phyloP scores from a whole-genome alignment of 2,888 invertebrate species.

The Allophyes oxyacanthae region DNA sequence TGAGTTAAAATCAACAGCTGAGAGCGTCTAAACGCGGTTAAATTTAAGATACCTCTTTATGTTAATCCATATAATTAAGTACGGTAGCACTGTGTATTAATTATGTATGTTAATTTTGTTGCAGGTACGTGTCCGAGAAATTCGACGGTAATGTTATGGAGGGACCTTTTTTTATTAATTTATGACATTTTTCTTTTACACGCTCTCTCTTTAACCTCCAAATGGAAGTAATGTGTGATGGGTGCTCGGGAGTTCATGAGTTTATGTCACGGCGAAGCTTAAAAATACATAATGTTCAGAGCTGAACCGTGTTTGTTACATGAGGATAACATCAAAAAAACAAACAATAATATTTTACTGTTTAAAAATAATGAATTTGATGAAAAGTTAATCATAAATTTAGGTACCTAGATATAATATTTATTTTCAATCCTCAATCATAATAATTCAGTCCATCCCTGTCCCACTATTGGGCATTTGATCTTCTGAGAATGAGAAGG shows the following conservation, averaged over 20 bases:
- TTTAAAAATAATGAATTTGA: too few relatives aligned
- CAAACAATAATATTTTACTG: too few relatives aligned
- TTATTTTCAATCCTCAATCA: too few relatives aligned
- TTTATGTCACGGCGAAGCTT: not conserved
- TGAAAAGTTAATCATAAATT: too few relatives aligned
- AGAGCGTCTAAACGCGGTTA: conserved; percentile 18
- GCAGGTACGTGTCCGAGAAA: conserved; percentile 54
- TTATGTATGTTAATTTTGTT: conserved; percentile 59
- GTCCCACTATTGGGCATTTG: too few relatives aligned
- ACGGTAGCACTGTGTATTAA: conserved; percentile 34
- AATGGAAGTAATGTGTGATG: conserved; percentile 18
- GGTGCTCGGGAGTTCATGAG: conserved; percentile 1
- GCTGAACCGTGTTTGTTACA: too few relatives aligned
- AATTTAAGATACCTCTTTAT: conserved; percentile 35
- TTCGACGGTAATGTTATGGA: conserved; percentile 48
- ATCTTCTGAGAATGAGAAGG: too few relatives aligned
- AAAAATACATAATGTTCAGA: too few relatives aligned
- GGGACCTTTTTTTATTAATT: conserved; percentile 46
- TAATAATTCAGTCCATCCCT: too few relatives aligned
- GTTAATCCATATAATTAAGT: conserved; percentile 33
- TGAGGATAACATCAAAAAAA: too few relatives aligned
- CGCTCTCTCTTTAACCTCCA: conserved; percentile 26
- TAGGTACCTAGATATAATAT: too few relatives aligned
- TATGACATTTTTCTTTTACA: conserved; percentile 34
- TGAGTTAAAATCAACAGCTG: conserved; percentile 4